A percentile compares a stretch with the other conserved stretches of the same genome.
Evolutionary conservation across 2,888 invertebrate species (phyloP).

Genomic region (Dasysyrphus albostriatus): DNA sequence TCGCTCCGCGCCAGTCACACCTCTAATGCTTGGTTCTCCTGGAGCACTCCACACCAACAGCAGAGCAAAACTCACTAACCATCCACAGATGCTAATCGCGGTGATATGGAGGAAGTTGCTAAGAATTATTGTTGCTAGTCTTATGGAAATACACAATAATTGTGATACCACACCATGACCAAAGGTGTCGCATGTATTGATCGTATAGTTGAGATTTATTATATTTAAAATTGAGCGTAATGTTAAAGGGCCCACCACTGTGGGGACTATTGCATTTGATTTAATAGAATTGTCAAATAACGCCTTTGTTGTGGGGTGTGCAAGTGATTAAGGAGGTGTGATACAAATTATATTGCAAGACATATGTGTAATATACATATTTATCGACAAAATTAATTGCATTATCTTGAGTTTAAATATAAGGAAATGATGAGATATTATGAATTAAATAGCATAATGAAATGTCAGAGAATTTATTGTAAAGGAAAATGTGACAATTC

Average conservation of each 20-base stretch:
- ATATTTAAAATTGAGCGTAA: not conserved
- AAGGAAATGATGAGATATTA: not conserved
- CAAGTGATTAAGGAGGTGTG: not conserved
- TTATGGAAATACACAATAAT: constrained; percentile 28
- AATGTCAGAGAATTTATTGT: not conserved
- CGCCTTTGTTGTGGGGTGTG: not conserved
- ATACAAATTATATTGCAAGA: not conserved
- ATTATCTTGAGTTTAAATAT: not conserved
- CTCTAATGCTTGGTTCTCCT: constrained; percentile 2
- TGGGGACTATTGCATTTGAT: constrained; percentile 9
- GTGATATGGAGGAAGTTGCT: constrained; percentile 31
- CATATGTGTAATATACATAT: not conserved
- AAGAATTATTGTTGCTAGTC: constrained; percentile 36
- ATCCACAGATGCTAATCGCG: constrained; percentile 46
- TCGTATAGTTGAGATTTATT: constrained; percentile 50
- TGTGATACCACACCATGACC: constrained; percentile 35
- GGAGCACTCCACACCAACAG: not conserved
- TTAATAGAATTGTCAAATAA: constrained; percentile 9
- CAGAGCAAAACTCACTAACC: constrained; percentile 20
- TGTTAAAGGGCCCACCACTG: constrained; percentile 31
- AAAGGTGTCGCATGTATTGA: constrained; percentile 47
- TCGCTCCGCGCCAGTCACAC: constrained; percentile 31
- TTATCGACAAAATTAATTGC: too few relatives aligned
- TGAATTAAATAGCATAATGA: not conserved
- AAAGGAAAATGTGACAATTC: not conserved